Base-by-base conservation (phyloP, 2,888 invertebrate genomes). In the Eutolmus rufibarbis region DNA sequence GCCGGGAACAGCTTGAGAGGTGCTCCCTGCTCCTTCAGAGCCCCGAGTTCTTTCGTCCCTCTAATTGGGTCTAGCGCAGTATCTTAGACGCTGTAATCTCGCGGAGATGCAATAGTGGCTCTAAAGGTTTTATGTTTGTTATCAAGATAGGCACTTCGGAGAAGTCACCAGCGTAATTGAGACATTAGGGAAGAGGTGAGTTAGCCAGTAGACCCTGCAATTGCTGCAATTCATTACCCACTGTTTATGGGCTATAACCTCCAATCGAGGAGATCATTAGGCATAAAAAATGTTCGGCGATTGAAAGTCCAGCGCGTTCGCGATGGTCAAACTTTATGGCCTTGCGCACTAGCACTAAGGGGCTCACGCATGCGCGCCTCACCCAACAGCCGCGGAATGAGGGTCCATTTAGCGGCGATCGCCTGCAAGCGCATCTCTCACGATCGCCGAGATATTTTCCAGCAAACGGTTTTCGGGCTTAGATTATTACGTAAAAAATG, bases 401-500 rank as follows among this genome's bases (percentile, higher is more conserved):
- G 28, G 66, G 66, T 66, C 66, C 66, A 66, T 66, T 78, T 78
- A 43, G 78, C 28, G 81, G 51, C 57, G 56, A 46, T 34, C 51
- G 51, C 56, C 28, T 56, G 56, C 51, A 31, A 37, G 81, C 81
- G 81, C 81, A 56, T 56, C 81, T 81, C 56, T 56, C 56, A 51
- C 51, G 81, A 56, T 81, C 81, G 16, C 23, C 57, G 56, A 56
- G 51, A 56, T 40, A 51, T 56, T 81, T 51, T 56, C 56, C 51
- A 16, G 37, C 81, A 81, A 56, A 56, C 56, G 81, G 51, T 81
- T 81, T 81, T 81, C 57, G 56, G 66, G 9, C 57, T 81, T 56
- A 56, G 81, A 31, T 81, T 81, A 81, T 81, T 81, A 81, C 81
- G 81, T 81, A 81, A 81, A 81, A 81, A 81, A 81, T 81, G 51